Percentiles rank a stretch among this genome's conserved stretches.
phyloP scores from a whole-genome alignment of 2,113 vertebrate genomes.

The Talpa occidentalis region DNA sequence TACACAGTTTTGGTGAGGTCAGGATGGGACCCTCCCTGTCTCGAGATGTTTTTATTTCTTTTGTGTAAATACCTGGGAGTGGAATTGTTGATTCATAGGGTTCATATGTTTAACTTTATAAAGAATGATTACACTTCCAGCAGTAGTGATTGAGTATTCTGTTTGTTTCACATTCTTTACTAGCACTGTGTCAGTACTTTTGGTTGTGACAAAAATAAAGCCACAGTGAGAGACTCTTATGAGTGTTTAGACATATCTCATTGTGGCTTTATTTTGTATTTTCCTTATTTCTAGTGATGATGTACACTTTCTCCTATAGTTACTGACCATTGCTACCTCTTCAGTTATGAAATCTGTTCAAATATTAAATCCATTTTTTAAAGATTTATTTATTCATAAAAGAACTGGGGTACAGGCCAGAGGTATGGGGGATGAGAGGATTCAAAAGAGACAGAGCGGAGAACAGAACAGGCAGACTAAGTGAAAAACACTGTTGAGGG shows the following conservation, averaged over 20 bases:
- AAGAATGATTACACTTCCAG: neutral
- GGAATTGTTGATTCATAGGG: neutral
- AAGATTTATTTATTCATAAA: too few species aligned
- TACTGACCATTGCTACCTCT: neutral
- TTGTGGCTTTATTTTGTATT: constrained; percentile 4
- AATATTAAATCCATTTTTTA: neutral
- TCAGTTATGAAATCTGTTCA: constrained; percentile 28
- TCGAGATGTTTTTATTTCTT: neutral
- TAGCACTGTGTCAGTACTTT: neutral
- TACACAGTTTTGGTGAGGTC: too few species aligned
- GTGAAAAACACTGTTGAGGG: too few species aligned
- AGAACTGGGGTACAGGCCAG: too few species aligned
- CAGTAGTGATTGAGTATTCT: neutral
- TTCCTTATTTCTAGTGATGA: neutral
- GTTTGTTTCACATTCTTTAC: neutral
- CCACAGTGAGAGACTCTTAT: neutral
- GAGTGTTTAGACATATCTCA: neutral
- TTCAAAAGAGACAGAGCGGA: too few species aligned
- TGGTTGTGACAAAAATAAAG: neutral
- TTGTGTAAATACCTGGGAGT: neutral
- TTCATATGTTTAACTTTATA: neutral
- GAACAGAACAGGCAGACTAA: too few species aligned
- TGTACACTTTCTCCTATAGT: neutral
- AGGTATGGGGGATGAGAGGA: too few species aligned
- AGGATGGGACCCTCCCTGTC: too few species aligned